A percentile compares a stretch with the other conserved stretches of the same genome.
phyloP scores from a whole-genome alignment of 1,140 invertebrate genomes.

The Solen grandis region DNA sequence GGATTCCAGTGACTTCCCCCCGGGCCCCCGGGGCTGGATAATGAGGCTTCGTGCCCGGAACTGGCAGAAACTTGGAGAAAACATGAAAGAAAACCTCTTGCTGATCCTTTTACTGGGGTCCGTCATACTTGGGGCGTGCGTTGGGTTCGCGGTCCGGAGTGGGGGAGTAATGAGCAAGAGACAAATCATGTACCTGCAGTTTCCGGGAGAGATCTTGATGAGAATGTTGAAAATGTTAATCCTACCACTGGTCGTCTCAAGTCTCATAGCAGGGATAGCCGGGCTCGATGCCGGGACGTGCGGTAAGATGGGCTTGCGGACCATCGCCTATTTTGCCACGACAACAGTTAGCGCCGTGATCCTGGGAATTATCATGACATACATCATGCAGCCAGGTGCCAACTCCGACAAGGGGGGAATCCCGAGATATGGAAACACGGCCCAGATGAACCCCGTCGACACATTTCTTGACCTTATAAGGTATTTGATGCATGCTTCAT shows the following conservation, averaged over 20 bases:
- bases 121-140: constrained; percentile 68
- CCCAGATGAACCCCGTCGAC: constrained; percentile 71
- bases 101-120: constrained; percentile 72
- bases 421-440: constrained; percentile 69
- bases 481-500: too few species aligned
- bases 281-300: constrained; percentile 79
- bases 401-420: constrained; percentile 75
- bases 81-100: constrained; percentile 73
- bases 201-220: constrained; percentile 82
- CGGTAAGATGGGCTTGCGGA: constrained; percentile 82
- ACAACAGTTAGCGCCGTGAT: constrained; percentile 87
- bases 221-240: constrained; percentile 82
- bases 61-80: constrained; percentile 60
- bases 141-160: constrained; percentile 69
- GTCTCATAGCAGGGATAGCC: constrained; percentile 79
- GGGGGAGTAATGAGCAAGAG: constrained; percentile 62
- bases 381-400: constrained; percentile 78
- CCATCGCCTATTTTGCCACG: constrained; percentile 93
- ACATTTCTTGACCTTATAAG: constrained; percentile 77
- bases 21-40: constrained; percentile 19
- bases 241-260: constrained; percentile 81
- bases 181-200: constrained; percentile 77
- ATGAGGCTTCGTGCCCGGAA: constrained; percentile 45
- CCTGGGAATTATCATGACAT: constrained; percentile 76
- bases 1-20: constrained; percentile 59